phyloP scores from a whole-genome alignment of 2,888 invertebrate species.

The Cataglyphis altisquamis region DNA sequence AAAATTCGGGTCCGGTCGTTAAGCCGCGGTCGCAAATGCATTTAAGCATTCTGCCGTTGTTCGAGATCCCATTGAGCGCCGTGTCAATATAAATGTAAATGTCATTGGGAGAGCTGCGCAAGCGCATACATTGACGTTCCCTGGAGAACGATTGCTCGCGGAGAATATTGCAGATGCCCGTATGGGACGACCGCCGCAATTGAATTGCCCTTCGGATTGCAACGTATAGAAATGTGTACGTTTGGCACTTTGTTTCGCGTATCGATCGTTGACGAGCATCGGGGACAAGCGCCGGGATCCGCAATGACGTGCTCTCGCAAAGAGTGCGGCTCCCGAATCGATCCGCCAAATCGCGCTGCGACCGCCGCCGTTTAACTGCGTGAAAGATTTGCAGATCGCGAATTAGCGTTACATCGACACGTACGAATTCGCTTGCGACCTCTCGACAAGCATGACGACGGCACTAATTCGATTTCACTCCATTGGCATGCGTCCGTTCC shows the following conservation, averaged over 20 bases:
- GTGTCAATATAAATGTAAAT: slow-evolving; percentile 85
- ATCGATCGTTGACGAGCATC: slow-evolving; percentile 75
- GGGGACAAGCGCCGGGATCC: slow-evolving; percentile 59
- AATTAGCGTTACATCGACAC: slow-evolving; percentile 60
- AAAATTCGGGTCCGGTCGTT: slow-evolving; percentile 76
- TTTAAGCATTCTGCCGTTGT: slow-evolving; percentile 77
- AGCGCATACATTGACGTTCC: slow-evolving; percentile 78
- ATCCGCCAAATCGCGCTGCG: slow-evolving; percentile 51
- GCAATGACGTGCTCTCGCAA: slow-evolving; percentile 61
- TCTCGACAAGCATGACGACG: slow-evolving; percentile 35
- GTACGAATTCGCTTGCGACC: slow-evolving; percentile 51
- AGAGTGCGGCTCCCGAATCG: slow-evolving; percentile 68
- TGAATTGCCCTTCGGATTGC: slow-evolving; percentile 81
- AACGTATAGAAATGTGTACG: slow-evolving; percentile 78
- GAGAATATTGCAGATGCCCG: slow-evolving; percentile 82
- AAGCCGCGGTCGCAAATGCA: slow-evolving; percentile 76
- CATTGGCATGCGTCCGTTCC: slow-evolving; percentile 38
- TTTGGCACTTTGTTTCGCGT: slow-evolving; percentile 76
- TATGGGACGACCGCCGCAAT: slow-evolving; percentile 80
- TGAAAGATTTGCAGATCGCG: slow-evolving; percentile 52
- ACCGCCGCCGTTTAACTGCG: slow-evolving; percentile 55
- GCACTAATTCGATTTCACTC: slow-evolving; percentile 70
- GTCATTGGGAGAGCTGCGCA: slow-evolving; percentile 79
- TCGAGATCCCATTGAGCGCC: slow-evolving; percentile 79
- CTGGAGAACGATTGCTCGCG: slow-evolving; percentile 79